Percentiles rank a stretch among this genome's conserved stretches.
phyloP scores from a whole-genome alignment of 2,113 vertebrate genomes.

The Pavo muticus region DNA sequence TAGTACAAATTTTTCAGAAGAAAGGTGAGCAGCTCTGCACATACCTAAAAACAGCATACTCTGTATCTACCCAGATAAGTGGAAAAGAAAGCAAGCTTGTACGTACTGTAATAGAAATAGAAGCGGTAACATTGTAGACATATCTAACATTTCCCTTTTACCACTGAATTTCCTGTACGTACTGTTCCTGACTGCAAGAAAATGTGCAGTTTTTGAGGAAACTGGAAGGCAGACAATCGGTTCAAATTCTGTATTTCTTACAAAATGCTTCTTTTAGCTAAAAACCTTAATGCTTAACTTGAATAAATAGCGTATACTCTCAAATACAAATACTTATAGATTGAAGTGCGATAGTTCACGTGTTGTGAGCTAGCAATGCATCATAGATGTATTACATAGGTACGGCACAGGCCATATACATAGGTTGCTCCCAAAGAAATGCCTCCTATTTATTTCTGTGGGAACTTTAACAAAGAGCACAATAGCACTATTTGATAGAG shows the following conservation, averaged over 20 bases:
- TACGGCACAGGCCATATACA: background rate
- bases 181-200: background rate
- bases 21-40: background rate
- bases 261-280: background rate
- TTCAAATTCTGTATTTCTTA: background rate
- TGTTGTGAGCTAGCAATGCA: background rate
- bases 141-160: background rate
- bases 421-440: too few species aligned
- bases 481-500: too few species aligned
- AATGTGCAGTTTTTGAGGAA: background rate
- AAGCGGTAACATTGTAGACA: background rate
- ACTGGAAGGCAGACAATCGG: background rate
- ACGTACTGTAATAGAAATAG: background rate
- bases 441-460: too few species aligned
- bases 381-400: background rate
- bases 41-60: background rate
- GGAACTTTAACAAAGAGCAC: too few species aligned
- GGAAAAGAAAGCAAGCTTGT: background rate
- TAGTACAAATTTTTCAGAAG: background rate
- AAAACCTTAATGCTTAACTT: background rate
- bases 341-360: background rate
- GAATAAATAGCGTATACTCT: background rate
- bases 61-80: background rate
- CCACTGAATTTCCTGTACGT: background rate
- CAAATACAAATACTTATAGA: background rate